Evolutionary conservation across 2,113 vertebrate species (phyloP).

Genomic region (Melanerpes formicivorus): DNA sequence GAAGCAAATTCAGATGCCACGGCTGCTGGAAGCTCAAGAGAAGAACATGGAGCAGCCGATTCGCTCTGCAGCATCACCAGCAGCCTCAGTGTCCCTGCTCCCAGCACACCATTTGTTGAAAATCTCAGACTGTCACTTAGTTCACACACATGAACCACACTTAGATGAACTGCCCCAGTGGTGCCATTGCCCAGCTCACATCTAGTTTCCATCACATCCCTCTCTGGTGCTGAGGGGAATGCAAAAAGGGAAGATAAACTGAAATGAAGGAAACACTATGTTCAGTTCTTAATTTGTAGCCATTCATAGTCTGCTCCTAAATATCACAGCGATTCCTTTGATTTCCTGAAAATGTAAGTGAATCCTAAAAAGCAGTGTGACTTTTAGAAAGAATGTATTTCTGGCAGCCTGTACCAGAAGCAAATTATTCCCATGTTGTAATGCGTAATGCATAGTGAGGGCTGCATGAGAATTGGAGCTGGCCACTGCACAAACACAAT

Average conservation of each 20-base stretch:
- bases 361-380: background rate
- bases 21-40: background rate
- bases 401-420: conserved; percentile 26
- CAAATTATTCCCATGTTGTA: conserved; percentile 28
- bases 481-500: conserved; percentile 62
- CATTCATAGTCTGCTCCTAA: background rate
- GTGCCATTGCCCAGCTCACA: background rate
- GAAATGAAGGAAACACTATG: background rate
- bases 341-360: background rate
- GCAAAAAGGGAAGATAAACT: background rate
- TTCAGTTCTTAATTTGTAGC: background rate
- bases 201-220: background rate
- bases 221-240: background rate
- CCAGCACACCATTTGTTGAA: background rate
- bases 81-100: fast-evolving
- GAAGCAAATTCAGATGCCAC: background rate
- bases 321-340: background rate
- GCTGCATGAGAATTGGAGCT: conserved; percentile 36
- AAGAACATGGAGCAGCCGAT: background rate
- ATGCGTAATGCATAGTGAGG: background rate
- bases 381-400: background rate
- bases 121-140: background rate
- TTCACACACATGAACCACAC: background rate
- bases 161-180: background rate
- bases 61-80: background rate